Evolutionary conservation across 2,113 vertebrate species (phyloP).

Genomic region (Scomber scombrus): DNA sequence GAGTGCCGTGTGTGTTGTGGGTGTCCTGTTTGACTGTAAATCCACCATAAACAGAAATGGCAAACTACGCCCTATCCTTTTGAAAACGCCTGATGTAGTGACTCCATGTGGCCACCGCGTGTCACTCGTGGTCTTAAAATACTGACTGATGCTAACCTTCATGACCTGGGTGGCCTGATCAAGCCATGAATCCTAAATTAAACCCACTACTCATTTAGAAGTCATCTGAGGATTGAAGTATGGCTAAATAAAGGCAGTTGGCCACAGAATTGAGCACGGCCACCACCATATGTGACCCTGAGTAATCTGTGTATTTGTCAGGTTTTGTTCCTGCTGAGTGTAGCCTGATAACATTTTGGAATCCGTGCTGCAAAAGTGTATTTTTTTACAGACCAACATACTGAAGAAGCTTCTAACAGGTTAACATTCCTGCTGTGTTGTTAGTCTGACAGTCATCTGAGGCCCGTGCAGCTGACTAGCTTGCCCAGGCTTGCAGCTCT

Average conservation of each 20-base stretch:
- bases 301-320: not conserved
- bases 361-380: not conserved
- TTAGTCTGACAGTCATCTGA: constrained; percentile 39
- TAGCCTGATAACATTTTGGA: not conserved
- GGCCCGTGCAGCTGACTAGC: constrained; percentile 48
- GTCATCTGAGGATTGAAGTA: constrained; percentile 36
- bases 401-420: not conserved
- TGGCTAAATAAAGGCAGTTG: constrained; percentile 58
- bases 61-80: not conserved
- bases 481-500: constrained; percentile 72
- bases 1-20: not conserved
- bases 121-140: constrained; percentile 20
- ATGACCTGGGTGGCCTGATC: constrained; percentile 54
- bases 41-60: not conserved
- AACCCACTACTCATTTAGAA: constrained; percentile 55
- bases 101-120: constrained; percentile 22
- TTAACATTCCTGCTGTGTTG: constrained; percentile 54
- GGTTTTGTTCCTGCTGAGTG: constrained; percentile 1
- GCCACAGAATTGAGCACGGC: not conserved
- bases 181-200: constrained; percentile 55
- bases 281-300: not conserved
- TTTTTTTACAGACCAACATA: not conserved
- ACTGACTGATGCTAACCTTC: constrained; percentile 30
- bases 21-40: not conserved
- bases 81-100: constrained; percentile 26